Evolutionary conservation across 2,797 vertebrate species (phyloP), one percentile per base, ranked within the genome.

Genomic region (Etheostoma perlongum): DNA sequence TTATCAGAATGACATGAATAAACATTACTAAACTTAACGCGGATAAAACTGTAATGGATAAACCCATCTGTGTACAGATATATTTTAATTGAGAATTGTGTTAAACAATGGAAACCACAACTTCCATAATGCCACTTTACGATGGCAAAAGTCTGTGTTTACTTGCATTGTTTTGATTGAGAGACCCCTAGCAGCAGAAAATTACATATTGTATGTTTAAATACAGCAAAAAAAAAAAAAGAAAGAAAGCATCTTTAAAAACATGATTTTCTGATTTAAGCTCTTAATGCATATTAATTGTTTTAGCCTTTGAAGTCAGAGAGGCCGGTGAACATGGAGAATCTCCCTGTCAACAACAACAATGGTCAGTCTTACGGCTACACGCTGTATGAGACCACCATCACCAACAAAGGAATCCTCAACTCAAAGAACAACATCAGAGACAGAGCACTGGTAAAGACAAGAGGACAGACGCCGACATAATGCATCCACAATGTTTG

Each of bases 311-410:
- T 95, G 1, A 93, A 85, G 75, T 96, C 95, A 1, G 96, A 96
- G 64, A 66, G 59, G 11, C 96, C 97, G 0, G 59, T 98, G 54
- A 99, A 96, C 91, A 98, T 98, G 97, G 98, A 99, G 92, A 97
- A 96, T 7, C 93, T 99, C 62, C 95, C 93, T 0, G 85, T 96
- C 16, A 98, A 97, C 6, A 89, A 95, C 1, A 95, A 94, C 62
- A 96, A 94, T 0, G 97, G 97, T 23, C 98, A 99, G 91, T 95
- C 96, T 0, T 96, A 96, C 0, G 98, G 97, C 1, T 99, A 98
- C 33, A 96, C 95, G 0, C 93, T 99, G 46, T 99, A 99, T 0
- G 96, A 98, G 94, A 96, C 96, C 6, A 84, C 87, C 67, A 96
- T 98, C 57, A 88, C 87, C 49, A 93, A 93, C 0, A 95, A 96